Percentiles rank a stretch among this genome's conserved stretches.
Evolutionary conservation across 2,888 invertebrate genomes (phyloP).

Genomic region (Chrysolina americana): DNA sequence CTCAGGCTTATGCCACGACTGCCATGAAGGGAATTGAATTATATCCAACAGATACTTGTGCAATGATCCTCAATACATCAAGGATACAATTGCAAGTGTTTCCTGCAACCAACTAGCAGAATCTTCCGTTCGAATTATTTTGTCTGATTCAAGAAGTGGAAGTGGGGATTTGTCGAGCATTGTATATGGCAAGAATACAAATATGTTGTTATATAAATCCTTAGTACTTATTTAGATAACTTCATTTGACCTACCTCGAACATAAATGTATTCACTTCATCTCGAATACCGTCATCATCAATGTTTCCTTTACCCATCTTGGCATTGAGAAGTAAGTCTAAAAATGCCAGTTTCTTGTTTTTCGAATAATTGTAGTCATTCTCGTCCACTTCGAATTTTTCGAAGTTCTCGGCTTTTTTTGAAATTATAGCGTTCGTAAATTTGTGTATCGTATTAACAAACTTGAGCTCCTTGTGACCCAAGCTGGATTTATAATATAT

Average conservation of each 20-base stretch:
- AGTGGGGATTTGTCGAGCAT: too few relatives aligned
- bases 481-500: not conserved
- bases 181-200: too few relatives aligned
- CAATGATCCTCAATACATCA: too few relatives aligned
- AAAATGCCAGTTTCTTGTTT: conserved; percentile 25
- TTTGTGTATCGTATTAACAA: not conserved
- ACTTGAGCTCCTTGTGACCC: not conserved
- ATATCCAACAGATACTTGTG: too few relatives aligned
- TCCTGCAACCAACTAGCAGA: too few relatives aligned
- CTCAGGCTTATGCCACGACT: too few relatives aligned
- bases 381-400: not conserved
- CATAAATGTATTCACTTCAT: conserved; percentile 71
- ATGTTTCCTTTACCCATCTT: not conserved
- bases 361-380: not conserved
- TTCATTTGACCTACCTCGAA: conserved; percentile 54
- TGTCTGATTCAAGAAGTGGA: too few relatives aligned
- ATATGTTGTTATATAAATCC: too few relatives aligned
- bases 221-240: too few relatives aligned
- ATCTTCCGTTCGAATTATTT: too few relatives aligned
- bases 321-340: not conserved
- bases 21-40: too few relatives aligned
- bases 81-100: too few relatives aligned
- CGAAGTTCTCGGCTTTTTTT: not conserved
- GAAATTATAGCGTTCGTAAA: not conserved
- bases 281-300: not conserved